A percentile compares a stretch with the other conserved stretches of the same genome.
Evolutionary conservation across 1,140 invertebrate genomes (phyloP).

Genomic region (Oscheius sp.): DNA sequence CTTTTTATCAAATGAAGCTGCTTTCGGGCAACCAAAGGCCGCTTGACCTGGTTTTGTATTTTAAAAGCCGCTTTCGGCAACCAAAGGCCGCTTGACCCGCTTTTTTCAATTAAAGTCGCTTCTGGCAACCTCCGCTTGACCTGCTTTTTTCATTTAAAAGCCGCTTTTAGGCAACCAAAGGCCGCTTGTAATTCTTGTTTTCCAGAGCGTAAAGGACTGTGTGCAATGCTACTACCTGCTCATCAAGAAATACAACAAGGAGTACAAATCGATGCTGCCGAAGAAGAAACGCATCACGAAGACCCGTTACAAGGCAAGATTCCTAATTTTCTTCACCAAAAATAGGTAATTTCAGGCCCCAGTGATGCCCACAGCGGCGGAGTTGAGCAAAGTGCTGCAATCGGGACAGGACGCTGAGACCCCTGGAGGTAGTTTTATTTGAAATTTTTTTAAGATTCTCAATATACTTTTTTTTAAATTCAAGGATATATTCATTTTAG

Average conservation of each 20-base stretch:
- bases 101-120: too few relatives aligned
- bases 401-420: background rate
- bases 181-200: too few relatives aligned
- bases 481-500: background rate
- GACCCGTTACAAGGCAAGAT: too few relatives aligned
- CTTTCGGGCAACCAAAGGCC: too few relatives aligned
- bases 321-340: too few relatives aligned
- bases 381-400: background rate
- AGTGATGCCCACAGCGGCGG: background rate
- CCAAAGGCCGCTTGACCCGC: too few relatives aligned
- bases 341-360: background rate
- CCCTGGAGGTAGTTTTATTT: background rate
- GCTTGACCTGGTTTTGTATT: too few relatives aligned
- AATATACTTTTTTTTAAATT: background rate
- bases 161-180: background rate
- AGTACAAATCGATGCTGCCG: slow-evolving; percentile 1
- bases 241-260: background rate
- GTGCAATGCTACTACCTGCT: background rate
- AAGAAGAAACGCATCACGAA: background rate
- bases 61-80: too few relatives aligned
- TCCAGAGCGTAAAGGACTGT: background rate
- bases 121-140: too few relatives aligned
- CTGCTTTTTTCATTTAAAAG: too few relatives aligned
- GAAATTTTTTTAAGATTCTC: background rate
- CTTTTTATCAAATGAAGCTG: too few relatives aligned